phyloP scores from a whole-genome alignment of 2,888 invertebrate genomes.

The Pecten maximus region DNA sequence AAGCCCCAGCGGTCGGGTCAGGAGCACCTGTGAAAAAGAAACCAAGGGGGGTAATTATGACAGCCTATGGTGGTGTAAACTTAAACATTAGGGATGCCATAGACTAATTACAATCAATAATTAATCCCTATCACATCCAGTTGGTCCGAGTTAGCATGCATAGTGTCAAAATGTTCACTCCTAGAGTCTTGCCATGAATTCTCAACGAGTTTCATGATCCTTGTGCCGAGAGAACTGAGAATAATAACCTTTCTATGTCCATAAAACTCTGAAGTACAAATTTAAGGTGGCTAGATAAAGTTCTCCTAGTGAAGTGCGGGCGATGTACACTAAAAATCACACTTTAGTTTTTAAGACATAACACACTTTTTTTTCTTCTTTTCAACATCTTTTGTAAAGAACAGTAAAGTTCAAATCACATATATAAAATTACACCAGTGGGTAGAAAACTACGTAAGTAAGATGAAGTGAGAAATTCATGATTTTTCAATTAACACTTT shows the following conservation, averaged over 20 bases:
- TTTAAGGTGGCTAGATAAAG: background rate
- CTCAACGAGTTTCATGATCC: background rate
- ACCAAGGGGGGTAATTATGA: conserved; percentile 14
- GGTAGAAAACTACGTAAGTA: too few relatives aligned
- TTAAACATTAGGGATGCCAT: background rate
- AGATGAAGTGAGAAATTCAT: too few relatives aligned
- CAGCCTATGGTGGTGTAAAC: background rate
- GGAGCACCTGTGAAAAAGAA: conserved; percentile 87
- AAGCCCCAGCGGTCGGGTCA: conserved; percentile 93
- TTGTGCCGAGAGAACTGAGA: background rate
- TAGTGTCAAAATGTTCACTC: background rate
- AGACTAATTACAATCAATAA: conserved; percentile 17
- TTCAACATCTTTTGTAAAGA: too few relatives aligned
- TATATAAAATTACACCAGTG: too few relatives aligned
- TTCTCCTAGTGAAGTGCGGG: background rate
- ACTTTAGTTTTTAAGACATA: background rate
- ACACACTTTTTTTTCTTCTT: background rate
- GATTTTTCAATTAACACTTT: too few relatives aligned
- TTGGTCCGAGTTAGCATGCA: background rate
- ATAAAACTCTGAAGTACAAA: background rate
- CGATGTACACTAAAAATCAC: background rate
- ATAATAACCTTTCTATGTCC: background rate
- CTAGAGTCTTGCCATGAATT: background rate
- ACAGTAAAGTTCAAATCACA: too few relatives aligned
- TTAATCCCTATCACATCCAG: conserved; percentile 3